Evolutionary conservation across 2,797 vertebrate species (phyloP).

Genomic region (Nannoperca australis): DNA sequence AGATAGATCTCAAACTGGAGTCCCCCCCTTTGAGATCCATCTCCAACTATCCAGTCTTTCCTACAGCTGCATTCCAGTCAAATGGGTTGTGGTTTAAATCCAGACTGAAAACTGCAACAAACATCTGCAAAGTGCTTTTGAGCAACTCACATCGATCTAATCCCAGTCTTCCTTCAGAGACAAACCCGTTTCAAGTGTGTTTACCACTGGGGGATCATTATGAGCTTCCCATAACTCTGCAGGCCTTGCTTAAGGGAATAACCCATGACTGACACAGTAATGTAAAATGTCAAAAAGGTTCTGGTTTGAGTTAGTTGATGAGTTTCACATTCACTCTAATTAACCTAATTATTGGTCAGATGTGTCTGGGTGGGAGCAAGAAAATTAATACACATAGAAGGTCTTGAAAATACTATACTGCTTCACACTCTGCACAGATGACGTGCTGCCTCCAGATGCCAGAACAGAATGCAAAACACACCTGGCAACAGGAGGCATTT

Average conservation of each 20-base stretch:
- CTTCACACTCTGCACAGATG: too few species aligned
- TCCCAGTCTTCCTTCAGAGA: not conserved
- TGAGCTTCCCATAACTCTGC: not conserved
- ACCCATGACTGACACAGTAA: not conserved
- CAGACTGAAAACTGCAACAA: not conserved
- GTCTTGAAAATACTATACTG: too few species aligned
- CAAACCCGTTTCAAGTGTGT: not conserved
- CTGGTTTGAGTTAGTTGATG: too few species aligned
- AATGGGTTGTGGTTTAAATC: slow-evolving; percentile 9
- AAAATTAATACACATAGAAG: too few species aligned
- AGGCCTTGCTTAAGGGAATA: slow-evolving; percentile 3
- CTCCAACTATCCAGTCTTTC: slow-evolving; percentile 7
- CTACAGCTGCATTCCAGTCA: not conserved
- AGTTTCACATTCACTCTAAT: too few species aligned
- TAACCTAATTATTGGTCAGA: too few species aligned
- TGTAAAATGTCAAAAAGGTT: not conserved
- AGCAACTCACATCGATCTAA: not conserved
- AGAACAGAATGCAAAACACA: too few species aligned
- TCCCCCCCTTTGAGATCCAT: not conserved
- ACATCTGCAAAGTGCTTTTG: not conserved
- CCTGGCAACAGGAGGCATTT: too few species aligned
- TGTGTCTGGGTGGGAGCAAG: too few species aligned
- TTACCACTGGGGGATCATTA: not conserved
- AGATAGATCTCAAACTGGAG: not conserved
- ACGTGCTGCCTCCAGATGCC: too few species aligned